phyloP scores from a whole-genome alignment of 2,888 invertebrate genomes.

The Spisula solida region DNA sequence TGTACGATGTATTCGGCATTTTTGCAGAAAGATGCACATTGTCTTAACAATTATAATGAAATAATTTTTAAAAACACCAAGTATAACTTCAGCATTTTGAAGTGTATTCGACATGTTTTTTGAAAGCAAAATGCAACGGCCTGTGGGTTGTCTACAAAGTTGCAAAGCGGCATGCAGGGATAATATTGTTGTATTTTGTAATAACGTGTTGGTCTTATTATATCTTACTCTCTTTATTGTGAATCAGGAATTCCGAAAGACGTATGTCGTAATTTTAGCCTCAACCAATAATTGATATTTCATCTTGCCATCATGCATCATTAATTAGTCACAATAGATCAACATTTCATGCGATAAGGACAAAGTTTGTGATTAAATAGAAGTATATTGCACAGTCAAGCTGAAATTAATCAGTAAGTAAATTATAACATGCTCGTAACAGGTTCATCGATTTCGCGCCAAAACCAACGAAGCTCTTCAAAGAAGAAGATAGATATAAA shows the following conservation, averaged over 20 bases:
- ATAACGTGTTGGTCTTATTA: neutral
- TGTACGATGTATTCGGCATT: no score
- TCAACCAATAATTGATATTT: neutral
- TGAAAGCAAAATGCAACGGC: no score
- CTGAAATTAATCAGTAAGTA: slow-evolving; percentile 13
- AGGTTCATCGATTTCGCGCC: neutral
- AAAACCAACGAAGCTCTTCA: no score
- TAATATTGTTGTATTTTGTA: no score
- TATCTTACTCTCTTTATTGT: neutral
- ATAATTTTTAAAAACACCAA: no score
- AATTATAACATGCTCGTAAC: slow-evolving; percentile 8
- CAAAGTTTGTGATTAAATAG: neutral
- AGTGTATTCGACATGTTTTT: no score
- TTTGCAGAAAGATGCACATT: no score
- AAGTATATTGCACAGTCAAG: neutral
- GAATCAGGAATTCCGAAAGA: neutral
- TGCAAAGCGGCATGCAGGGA: no score
- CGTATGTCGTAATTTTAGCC: neutral
- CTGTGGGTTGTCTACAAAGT: no score
- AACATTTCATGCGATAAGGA: slow-evolving; percentile 3
- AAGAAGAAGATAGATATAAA: neutral
- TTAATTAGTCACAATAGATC: slow-evolving; percentile 10
- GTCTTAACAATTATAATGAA: no score
- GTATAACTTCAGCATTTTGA: no score
- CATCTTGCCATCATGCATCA: neutral